These are phyloP conservation scores for Biston stratarius DNA, from an alignment of 2,888 invertebrate species.

Conservation along the genomic window DNA sequence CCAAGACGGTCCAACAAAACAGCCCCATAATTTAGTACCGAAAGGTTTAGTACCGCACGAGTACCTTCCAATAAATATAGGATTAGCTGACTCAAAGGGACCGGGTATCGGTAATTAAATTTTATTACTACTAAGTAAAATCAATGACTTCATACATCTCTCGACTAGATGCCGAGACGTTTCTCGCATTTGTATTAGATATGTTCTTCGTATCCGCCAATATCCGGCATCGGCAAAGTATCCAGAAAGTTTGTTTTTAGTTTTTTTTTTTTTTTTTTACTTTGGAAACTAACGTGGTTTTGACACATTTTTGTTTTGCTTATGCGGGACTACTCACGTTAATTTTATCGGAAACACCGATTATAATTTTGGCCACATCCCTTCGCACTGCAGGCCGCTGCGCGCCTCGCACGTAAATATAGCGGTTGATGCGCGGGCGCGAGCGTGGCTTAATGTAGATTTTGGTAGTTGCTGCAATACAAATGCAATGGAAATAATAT, in stretches of 20 bases:
- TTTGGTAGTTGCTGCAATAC: too few relatives aligned
- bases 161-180: constrained; percentile 39
- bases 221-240: constrained; percentile 1
- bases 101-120: constrained; percentile 64
- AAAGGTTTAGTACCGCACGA: constrained; percentile 53
- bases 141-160: constrained; percentile 63
- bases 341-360: too few relatives aligned
- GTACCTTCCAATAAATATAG: constrained; percentile 68
- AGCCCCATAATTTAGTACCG: constrained; percentile 56
- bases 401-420: too few relatives aligned
- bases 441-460: too few relatives aligned
- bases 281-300: too few relatives aligned
- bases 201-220: constrained; percentile 1
- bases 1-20: constrained; percentile 43
- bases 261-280: background rate
- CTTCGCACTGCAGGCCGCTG: too few relatives aligned
- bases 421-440: too few relatives aligned
- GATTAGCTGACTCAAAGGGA: constrained; percentile 63
- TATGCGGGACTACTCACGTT: too few relatives aligned
- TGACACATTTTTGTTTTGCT: too few relatives aligned
- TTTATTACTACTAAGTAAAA: constrained; percentile 71
- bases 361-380: too few relatives aligned
- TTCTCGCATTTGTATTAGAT: constrained; percentile 21
- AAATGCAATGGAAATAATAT: too few relatives aligned
- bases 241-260: background rate